Conservation (phyloP, 1,140 invertebrate genomes). For the Procambarus virginalis region DNA sequence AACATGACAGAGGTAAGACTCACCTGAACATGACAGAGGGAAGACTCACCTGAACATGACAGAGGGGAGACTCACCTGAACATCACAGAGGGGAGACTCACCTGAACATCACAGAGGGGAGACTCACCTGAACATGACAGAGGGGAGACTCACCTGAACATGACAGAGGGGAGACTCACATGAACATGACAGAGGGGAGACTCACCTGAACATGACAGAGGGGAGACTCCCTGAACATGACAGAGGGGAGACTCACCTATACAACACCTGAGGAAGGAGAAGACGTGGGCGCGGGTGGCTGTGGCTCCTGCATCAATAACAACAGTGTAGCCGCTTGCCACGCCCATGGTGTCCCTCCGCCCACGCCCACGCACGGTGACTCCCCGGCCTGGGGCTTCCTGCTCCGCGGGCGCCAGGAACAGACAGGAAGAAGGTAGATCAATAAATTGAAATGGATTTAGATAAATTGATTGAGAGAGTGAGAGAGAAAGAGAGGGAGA, state of each 20-base stretch:
- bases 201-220: not conserved
- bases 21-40: not conserved
- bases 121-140: not conserved
- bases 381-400: slow-evolving; percentile 26
- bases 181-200: not conserved
- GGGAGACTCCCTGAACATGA: not conserved
- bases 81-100: not conserved
- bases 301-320: slow-evolving; percentile 56
- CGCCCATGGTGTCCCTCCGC: slow-evolving; percentile 30
- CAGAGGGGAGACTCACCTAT: slow-evolving; percentile 24
- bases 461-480: too few relatives aligned
- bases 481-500: too few relatives aligned
- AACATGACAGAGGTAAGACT: not conserved
- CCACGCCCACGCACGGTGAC: slow-evolving; percentile 56
- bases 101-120: not conserved
- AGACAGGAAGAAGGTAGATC: not conserved
- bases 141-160: not conserved
- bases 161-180: not conserved
- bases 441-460: not conserved
- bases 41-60: too few relatives aligned
- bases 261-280: slow-evolving; percentile 60
- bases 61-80: not conserved
- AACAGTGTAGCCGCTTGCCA: slow-evolving; percentile 58
- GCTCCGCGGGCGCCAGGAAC: not conserved
- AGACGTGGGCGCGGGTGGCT: slow-evolving; percentile 51